Base-by-base conservation (phyloP, 2,888 invertebrate species). In the Mechanitis mazaeus region DNA sequence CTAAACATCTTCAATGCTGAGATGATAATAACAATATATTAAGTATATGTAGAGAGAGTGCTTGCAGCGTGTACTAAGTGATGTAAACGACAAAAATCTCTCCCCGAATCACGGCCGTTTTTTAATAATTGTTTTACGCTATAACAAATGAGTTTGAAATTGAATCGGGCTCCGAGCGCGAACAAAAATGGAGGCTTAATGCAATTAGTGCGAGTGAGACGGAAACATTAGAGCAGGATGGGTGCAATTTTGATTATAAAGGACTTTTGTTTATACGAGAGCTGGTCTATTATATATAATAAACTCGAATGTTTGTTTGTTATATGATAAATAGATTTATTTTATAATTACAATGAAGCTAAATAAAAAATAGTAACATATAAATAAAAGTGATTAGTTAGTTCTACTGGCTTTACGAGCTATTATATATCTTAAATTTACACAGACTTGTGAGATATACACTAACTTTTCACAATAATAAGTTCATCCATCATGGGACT, bases 141-240 rank as follows among this genome's bases (percentile, higher is more conserved):
- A 79, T 89, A 88, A 92, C 92, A 92, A 92, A 92, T 92, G 92
- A 92, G 91, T 92, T 92, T 92, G 92, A 91, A 92, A 92, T 92
- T 92, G 92, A 90, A 92, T 92, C 92, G 84, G 87, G 87, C 87
- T 85, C 83, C 74, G 72, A 83, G 85, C 89, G 87, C 87, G 85
- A 81, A 85, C 92, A 92, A 92, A 92, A 92, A 92, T 93, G 92
- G 92, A 92, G 90, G 92, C 91, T 84, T 92, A 92, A 93, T 92
- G 76, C 79, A 84, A 92, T 93, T 91, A 93, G 92, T 80, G 91
- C 68, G 88, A 92, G 84, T 74, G 88, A 77, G 86, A 86, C 69
- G 69, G 69, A 63, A 66, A 56, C 71, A 73, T 20, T 12, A 11
- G 72, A 81, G 62, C 58, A 75, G 64, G 80, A 82, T 46, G 63